Conservation (phyloP, 2,888 invertebrate species). For the Adineta ricciae region DNA sequence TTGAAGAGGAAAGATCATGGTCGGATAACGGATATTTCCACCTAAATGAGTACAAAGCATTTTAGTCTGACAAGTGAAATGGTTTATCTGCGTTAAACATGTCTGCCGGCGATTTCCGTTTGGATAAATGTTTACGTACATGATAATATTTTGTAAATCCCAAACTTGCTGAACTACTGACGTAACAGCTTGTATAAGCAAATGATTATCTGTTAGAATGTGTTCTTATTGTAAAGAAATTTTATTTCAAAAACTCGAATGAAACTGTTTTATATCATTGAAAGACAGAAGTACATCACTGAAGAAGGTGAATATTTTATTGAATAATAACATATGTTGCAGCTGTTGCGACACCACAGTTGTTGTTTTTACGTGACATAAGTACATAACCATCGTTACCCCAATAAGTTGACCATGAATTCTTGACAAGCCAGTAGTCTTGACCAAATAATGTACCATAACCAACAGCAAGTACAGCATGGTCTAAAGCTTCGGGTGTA, state of each 20-base stretch:
- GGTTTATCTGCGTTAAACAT: too few species aligned
- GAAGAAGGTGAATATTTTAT: neutral
- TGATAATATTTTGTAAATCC: too few species aligned
- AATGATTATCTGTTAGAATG: too few species aligned
- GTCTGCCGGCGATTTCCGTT: too few species aligned
- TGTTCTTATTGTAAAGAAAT: too few species aligned
- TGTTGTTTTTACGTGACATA: slow-evolving; percentile 77
- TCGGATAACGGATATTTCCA: too few species aligned
- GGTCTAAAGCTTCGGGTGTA: slow-evolving; percentile 47
- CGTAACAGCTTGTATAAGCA: too few species aligned
- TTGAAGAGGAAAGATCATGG: too few species aligned
- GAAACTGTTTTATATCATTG: neutral
- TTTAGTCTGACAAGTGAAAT: too few species aligned
- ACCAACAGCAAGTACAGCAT: slow-evolving; percentile 83
- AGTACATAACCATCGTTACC: slow-evolving; percentile 89
- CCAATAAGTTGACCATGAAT: slow-evolving; percentile 94
- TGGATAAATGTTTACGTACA: too few species aligned
- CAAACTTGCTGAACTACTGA: too few species aligned
- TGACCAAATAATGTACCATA: slow-evolving; percentile 72
- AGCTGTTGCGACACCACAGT: slow-evolving; percentile 77
- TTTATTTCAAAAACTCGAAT: neutral
- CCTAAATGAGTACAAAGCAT: too few species aligned
- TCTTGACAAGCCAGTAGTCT: slow-evolving; percentile 83
- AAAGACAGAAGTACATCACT: neutral
- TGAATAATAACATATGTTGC: slow-evolving; percentile 62